Evolutionary conservation across 2,888 invertebrate genomes (phyloP).

Genomic region (Drosophila prostipennis): DNA sequence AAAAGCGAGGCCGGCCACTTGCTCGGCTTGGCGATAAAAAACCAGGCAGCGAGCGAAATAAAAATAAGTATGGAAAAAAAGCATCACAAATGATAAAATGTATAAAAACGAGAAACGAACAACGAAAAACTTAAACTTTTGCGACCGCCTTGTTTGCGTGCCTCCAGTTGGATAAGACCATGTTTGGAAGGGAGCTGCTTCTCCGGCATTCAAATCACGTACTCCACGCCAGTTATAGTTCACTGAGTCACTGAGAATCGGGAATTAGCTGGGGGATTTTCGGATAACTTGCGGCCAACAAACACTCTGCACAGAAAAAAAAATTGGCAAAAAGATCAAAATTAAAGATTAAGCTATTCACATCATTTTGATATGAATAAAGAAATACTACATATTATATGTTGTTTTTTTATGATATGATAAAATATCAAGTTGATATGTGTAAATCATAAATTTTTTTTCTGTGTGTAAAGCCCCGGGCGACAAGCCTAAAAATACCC

Average conservation of each 20-base stretch:
- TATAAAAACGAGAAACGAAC: slow-evolving; percentile 11
- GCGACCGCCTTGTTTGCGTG: slow-evolving; percentile 26
- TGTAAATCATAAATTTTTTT: too few species aligned
- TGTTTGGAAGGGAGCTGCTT: slow-evolving; percentile 26
- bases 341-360: too few species aligned
- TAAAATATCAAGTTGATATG: too few species aligned
- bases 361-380: too few species aligned
- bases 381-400: too few species aligned
- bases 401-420: too few species aligned
- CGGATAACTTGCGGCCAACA: slow-evolving; percentile 4
- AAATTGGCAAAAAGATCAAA: too few species aligned
- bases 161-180: slow-evolving; percentile 37
- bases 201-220: slow-evolving; percentile 59
- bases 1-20: slow-evolving; percentile 56
- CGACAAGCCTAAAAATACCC: background rate
- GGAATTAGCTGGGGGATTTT: slow-evolving; percentile 27
- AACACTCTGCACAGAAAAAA: too few species aligned
- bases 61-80: background rate
- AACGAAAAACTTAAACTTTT: slow-evolving; percentile 16
- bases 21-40: slow-evolving; percentile 64
- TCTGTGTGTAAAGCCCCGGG: background rate
- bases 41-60: slow-evolving; percentile 4
- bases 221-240: slow-evolving; percentile 36
- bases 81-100: slow-evolving; percentile 23
- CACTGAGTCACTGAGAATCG: slow-evolving; percentile 35